Evolutionary conservation across 2,888 invertebrate genomes (phyloP).

Genomic region (Julus scanicus): DNA sequence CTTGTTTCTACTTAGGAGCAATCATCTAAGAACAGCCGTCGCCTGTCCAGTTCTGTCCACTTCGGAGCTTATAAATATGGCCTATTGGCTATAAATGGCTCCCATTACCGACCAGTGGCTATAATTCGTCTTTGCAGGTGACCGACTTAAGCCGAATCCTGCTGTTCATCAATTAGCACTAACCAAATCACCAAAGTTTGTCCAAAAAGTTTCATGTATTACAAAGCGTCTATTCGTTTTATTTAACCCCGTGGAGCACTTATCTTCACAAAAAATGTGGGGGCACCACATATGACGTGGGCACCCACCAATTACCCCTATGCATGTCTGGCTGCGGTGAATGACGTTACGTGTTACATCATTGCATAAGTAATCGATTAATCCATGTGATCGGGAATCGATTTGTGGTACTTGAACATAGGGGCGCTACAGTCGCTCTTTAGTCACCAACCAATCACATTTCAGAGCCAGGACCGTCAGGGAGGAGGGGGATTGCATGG

Average conservation of each 20-base stretch:
- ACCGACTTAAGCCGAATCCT: constrained; percentile 37
- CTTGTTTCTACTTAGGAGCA: constrained; percentile 38
- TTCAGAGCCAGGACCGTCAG: background rate
- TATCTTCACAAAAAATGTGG: background rate
- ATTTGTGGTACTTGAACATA: background rate
- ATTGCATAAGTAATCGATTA: background rate
- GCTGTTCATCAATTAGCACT: constrained; percentile 52
- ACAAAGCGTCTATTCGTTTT: background rate
- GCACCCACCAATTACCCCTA: background rate
- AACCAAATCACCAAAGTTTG: constrained; percentile 50
- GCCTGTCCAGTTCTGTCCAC: constrained; percentile 38
- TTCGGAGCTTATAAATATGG: constrained; percentile 44
- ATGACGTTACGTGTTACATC: constrained; percentile 6
- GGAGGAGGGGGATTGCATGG: background rate
- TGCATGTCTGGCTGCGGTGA: background rate
- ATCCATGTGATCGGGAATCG: background rate
- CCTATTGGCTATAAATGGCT: constrained; percentile 43
- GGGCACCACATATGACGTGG: constrained; percentile 18
- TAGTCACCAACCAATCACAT: background rate
- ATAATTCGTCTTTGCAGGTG: constrained; percentile 50
- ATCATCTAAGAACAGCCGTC: constrained; percentile 44
- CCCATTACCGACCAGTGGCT: constrained; percentile 44
- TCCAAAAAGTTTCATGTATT: constrained; percentile 28
- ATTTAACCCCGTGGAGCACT: constrained; percentile 31
- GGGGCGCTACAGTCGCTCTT: background rate